phyloP scores from a whole-genome alignment of 2,113 vertebrate species.

The Vulpes lagopus region DNA sequence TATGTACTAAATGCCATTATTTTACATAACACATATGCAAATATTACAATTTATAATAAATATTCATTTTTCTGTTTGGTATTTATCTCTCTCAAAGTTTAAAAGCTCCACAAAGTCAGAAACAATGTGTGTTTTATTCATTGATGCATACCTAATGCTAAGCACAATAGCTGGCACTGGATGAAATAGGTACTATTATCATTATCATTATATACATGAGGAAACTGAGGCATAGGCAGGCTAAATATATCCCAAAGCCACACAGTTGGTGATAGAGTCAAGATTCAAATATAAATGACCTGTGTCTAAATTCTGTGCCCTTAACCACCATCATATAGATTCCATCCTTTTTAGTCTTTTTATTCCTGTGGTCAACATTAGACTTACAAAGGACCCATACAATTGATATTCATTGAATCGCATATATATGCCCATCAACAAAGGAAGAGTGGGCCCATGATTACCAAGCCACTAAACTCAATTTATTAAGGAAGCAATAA shows the following conservation, averaged over 20 bases:
- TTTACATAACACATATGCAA: neutral
- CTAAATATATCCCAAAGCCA: neutral
- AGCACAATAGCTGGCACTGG: neutral
- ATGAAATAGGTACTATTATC: neutral
- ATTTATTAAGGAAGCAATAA: neutral
- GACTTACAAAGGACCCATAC: neutral
- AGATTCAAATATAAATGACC: neutral
- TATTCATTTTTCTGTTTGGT: neutral
- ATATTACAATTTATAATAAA: neutral
- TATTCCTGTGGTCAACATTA: neutral
- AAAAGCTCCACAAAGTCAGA: neutral
- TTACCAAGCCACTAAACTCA: neutral
- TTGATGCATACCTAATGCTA: neutral
- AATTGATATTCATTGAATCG: neutral
- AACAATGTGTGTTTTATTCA: neutral
- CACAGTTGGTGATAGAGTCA: neutral
- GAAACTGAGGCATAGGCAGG: neutral
- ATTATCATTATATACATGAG: constrained; percentile 37
- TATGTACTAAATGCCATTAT: neutral
- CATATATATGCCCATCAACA: neutral
- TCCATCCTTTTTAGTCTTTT: neutral
- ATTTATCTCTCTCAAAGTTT: neutral
- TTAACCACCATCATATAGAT: neutral
- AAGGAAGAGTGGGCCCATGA: neutral
- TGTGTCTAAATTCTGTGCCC: neutral